Base-by-base conservation (phyloP, 1,140 invertebrate species). In the Pseudoatta argentina region DNA sequence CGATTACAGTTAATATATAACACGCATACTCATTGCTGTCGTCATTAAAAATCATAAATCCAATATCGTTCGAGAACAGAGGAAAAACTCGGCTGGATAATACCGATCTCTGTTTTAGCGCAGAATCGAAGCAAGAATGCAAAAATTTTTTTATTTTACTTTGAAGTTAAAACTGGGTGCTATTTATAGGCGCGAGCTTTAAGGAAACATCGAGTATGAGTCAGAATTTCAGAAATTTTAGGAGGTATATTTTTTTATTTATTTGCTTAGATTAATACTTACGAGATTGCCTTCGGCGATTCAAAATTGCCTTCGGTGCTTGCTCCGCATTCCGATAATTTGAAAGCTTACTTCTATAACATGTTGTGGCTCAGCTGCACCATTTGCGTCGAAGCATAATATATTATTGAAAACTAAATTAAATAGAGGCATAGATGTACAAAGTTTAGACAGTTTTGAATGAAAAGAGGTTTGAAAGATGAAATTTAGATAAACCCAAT, bases 291-390 rank as follows among this genome's bases (percentile, higher is more conserved):
- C 3, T 18, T 16, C 10, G 39, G 24, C 27, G n/a, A 81, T 44
- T 4, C 14, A 24, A 57, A 67, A 57, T 79, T n/a, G 39, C 1
- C 27, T 27, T 79, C 27, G 55, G 30, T 39, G 53, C 18, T 48
- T 73, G 39, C 39, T 75, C n/a, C 39, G 59, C 12, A 73, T 82
- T 12, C 12, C 14, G 55, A 82, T 82, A 82, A 53, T 34, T 73
- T 10, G 14, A 73, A 48, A 73, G 67, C 67, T 64, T 34, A 51
- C 1, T 10, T 72, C 8, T 27, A 5, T 71, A 55, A 55, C 34
- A 34, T 61, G 27, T 61, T 34, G 21, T 59, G 8, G n/a, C 7
- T 12, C 63, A 67, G 24, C 24, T 73, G 39, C 55, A 44, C 34
- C 39, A 61, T 59, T 82, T 51, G n/a, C 6, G 10, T 72, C 30